Base-by-base conservation (phyloP, 2,888 invertebrate genomes). In the Heteropelma amictum region DNA sequence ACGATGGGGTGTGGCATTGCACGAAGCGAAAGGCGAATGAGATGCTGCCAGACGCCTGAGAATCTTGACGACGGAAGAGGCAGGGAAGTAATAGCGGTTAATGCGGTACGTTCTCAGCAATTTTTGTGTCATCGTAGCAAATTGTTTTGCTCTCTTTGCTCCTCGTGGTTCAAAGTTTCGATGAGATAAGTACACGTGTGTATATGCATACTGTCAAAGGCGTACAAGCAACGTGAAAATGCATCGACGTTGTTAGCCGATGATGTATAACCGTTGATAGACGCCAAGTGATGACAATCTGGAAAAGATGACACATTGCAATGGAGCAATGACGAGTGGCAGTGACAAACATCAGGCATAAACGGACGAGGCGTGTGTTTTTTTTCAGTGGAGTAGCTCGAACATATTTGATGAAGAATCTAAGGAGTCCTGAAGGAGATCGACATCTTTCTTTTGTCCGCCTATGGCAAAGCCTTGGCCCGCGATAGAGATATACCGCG, bases 61-160 rank as follows among this genome's bases (percentile, higher is more conserved):
- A n/a, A n/a, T n/a, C n/a, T n/a, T n/a, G n/a, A n/a, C n/a, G n/a
- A n/a, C n/a, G n/a, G n/a, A n/a, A n/a, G n/a, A 83, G 81, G 78
- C 82, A 81, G 82, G 80, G 79, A 79, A 81, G 83, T 85, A 83
- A 85, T 81, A 81, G 82, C 76, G 77, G 78, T 75, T 83, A 84
- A 85, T 80, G 80, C 78, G 79, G 75, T 75, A 78, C 67, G 67
- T 68, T 68, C 64, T 68, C 38, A 53, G 51, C 70, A 71, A 73
- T 72, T 78, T 75, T 61, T 58, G 71, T 67, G 61, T 72, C 64
- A 70, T 74, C 65, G 65, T 58, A 71, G 60, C 58, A 73, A 63
- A 74, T 69, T 68, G 75, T 70, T 19, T 69, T 54, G 30, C 45
- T 45, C 33, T 54, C 19, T 12, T 47, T n/a, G 4, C 3, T 17